Evolutionary conservation across 2,888 invertebrate species (phyloP).

Genomic region (Netelia melanura): DNA sequence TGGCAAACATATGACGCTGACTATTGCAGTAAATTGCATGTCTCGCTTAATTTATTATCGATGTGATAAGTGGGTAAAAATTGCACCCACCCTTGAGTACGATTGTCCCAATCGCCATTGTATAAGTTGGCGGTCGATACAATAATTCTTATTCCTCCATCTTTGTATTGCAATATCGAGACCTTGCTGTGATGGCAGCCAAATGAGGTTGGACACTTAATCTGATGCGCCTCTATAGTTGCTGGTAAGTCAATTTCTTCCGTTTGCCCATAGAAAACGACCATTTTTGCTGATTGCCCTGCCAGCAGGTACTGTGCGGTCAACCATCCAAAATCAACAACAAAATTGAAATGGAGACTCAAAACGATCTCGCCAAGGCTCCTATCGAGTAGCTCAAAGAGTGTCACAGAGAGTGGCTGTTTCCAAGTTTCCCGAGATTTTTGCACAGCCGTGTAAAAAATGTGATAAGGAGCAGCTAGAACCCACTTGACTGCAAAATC

Average conservation of each 20-base stretch:
- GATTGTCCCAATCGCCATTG: constrained; percentile 96
- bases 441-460: constrained; percentile 91
- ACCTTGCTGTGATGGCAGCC: constrained; percentile 88
- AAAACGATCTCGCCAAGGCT: constrained; percentile 91
- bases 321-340: constrained; percentile 96
- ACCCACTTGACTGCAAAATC: constrained; percentile 89
- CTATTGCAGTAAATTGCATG: not conserved
- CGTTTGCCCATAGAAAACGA: constrained; percentile 67
- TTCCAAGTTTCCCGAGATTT: constrained; percentile 88
- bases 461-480: constrained; percentile 89
- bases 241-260: constrained; percentile 68
- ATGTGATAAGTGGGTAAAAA: constrained; percentile 19
- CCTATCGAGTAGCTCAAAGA: constrained; percentile 92
- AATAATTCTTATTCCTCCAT: constrained; percentile 93
- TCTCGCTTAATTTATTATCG: not conserved
- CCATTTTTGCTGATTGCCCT: constrained; percentile 86
- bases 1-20: no score
- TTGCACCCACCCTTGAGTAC: constrained; percentile 92
- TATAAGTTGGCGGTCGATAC: constrained; percentile 97
- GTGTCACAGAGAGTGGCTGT: constrained; percentile 89
- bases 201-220: constrained; percentile 75
- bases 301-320: constrained; percentile 93
- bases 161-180: constrained; percentile 93
- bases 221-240: constrained; percentile 75
- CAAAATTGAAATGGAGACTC: constrained; percentile 95